Evolutionary conservation across 2,113 vertebrate species (phyloP), one percentile per base, ranked within the genome.

Genomic region (Cyphomyrus plagiostoma): DNA sequence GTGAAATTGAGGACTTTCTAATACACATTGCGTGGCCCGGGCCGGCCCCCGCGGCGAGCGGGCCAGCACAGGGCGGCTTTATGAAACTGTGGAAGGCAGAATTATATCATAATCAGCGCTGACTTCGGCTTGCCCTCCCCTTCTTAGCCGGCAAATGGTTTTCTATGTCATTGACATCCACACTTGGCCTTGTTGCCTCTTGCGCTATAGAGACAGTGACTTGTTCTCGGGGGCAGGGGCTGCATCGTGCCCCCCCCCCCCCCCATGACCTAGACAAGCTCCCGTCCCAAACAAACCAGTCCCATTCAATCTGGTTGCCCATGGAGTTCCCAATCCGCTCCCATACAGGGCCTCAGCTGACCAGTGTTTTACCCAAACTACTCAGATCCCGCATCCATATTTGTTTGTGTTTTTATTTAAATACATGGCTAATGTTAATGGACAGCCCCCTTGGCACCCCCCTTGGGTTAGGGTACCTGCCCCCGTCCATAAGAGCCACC

Each of bases 1-100:
- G 98, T 98, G 98, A 99, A 99, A 99, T 98, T 98, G 97, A 98
- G 97, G 97, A 97, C 96, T 97, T 97, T 97, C 95, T 96, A 96
- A 97, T 97, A 96, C 96, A 97, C 96, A 96, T 90, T 87, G 94
- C 94, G 52, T 92, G 95, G 94, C 92, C 93, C 92, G 89, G 93
- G 92, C 93, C 93, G 95, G 89, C 94, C 92, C 94, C 94, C 92
- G 94, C 90, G 88, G 92, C 89, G 82, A 89, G 88, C 90, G 74
- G 91, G 96, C 94, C 94, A 94, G 94, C 93, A 91, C 92, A 58
- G 95, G 93, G 93, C 95, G 93, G 89, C 93, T 95, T 93, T 94
- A 90, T 94, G 94, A 95, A 95, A 95, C 94, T 93, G 92, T 58
- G 92, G 90, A 90, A 92, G 91, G 92, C 90, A 90, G 92, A 94